A percentile compares a stretch with the other conserved stretches of the same genome.
phyloP scores from a whole-genome alignment of 2,888 invertebrate genomes.

The Iphiclides podalirius region DNA sequence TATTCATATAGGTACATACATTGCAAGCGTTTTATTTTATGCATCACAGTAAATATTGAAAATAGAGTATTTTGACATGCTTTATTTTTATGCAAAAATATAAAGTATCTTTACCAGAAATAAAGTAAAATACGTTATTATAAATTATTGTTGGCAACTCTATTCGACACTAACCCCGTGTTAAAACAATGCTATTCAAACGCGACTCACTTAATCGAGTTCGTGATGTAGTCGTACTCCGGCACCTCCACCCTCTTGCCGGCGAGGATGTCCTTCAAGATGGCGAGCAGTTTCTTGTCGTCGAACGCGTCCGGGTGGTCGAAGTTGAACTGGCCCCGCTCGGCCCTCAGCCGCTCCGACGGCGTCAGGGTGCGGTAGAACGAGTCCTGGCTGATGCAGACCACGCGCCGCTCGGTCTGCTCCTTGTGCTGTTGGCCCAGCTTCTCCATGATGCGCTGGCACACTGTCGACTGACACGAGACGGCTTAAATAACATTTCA shows the following conservation, averaged over 20 bases:
- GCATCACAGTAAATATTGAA: no score
- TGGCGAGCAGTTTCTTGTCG: conserved; percentile 89
- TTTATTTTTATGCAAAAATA: no score
- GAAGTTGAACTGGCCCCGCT: conserved; percentile 96
- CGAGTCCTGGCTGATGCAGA: conserved; percentile 97
- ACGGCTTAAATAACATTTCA: conserved; percentile 31
- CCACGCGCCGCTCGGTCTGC: conserved; percentile 92
- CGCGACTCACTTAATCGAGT: conserved; percentile 86
- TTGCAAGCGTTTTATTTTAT: no score
- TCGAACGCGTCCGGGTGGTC: conserved; percentile 99
- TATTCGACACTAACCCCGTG: no score
- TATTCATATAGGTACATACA: no score
- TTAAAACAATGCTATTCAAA: no score
- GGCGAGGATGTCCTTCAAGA: conserved; percentile 89
- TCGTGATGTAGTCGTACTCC: conserved; percentile 95
- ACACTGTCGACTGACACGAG: conserved; percentile 92
- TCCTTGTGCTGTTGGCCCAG: conserved; percentile 95
- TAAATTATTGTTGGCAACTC: no score
- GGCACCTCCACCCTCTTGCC: conserved; percentile 95
- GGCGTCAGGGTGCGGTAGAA: conserved; percentile 94
- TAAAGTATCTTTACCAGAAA: no score
- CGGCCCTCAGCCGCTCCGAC: conserved; percentile 89
- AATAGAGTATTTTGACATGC: no score
- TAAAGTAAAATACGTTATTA: no score
- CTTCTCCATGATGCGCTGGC: conserved; percentile 97